Evolutionary conservation across 2,797 vertebrate genomes (phyloP).

Genomic region (Simalia tracyae): DNA sequence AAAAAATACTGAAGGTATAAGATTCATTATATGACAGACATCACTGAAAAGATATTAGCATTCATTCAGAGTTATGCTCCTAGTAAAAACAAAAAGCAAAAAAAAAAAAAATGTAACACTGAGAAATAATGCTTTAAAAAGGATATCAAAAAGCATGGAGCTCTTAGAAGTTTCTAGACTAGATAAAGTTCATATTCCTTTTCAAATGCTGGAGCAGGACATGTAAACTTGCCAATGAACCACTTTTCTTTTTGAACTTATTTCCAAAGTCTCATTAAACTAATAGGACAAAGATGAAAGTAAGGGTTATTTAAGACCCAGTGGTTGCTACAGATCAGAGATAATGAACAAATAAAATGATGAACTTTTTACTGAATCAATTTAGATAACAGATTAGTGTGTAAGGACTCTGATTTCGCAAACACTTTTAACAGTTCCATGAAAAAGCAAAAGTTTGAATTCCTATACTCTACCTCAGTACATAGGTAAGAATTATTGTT

Average conservation of each 20-base stretch:
- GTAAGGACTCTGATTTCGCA: background rate
- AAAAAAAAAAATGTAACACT: constrained; percentile 52
- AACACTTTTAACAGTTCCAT: background rate
- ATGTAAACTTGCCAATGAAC: constrained; percentile 39
- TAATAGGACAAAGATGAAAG: constrained; percentile 55
- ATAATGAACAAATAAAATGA: background rate
- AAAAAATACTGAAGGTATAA: constrained; percentile 30
- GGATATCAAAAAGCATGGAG: constrained; percentile 65
- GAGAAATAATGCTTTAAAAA: constrained; percentile 56
- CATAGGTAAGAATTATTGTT: background rate
- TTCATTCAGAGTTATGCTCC: background rate
- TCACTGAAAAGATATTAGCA: constrained; percentile 8
- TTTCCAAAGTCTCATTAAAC: constrained; percentile 69
- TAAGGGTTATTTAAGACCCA: background rate
- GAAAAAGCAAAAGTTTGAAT: background rate
- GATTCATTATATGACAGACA: constrained; percentile 6
- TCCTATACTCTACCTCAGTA: background rate
- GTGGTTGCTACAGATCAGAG: background rate
- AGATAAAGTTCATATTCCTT: constrained; percentile 41
- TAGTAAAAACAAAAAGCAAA: constrained; percentile 14
- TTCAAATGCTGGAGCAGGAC: constrained; percentile 44
- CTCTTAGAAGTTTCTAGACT: constrained; percentile 57
- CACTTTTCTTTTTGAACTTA: constrained; percentile 38
- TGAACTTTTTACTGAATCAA: background rate
- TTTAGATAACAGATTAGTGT: background rate